Evolutionary conservation across 2,888 invertebrate species (phyloP).

Genomic region (Bellardia bayeri): DNA sequence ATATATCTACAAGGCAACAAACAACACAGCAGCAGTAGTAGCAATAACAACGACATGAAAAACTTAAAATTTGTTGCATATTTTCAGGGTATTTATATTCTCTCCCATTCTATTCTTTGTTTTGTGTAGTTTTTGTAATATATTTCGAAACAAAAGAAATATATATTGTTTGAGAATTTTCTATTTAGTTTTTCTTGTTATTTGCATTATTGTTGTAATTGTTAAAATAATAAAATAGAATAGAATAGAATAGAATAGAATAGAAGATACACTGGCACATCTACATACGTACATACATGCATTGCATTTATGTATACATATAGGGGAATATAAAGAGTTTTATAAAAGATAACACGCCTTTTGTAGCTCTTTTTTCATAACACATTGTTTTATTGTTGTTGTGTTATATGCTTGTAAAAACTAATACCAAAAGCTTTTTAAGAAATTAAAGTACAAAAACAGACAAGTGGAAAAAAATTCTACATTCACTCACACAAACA

Average conservation of each 20-base stretch:
- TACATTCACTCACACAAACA: not conserved
- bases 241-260: constrained; percentile 17
- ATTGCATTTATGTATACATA: not conserved
- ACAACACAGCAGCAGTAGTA: not conserved
- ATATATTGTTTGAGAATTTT: constrained; percentile 47
- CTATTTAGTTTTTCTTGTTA: constrained; percentile 23
- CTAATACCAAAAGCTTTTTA: constrained; percentile 29
- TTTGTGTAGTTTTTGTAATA: constrained; percentile 20
- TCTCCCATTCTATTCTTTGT: not conserved
- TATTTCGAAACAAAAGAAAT: constrained; percentile 48
- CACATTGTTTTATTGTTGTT: constrained; percentile 19
- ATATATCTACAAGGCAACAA: constrained; percentile 42
- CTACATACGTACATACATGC: not conserved
- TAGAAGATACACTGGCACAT: constrained; percentile 13
- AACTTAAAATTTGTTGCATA: constrained; percentile 54
- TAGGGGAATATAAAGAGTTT: not conserved
- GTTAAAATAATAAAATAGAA: constrained; percentile 13
- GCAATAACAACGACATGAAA: not conserved
- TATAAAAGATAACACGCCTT: constrained; percentile 51
- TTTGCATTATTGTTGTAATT: constrained; percentile 27
- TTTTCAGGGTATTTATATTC: constrained; percentile 41
- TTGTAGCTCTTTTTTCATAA: constrained; percentile 38
- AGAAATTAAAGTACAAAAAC: constrained; percentile 41
- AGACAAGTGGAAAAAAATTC: not conserved
- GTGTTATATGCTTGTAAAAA: not conserved